These are phyloP conservation scores for Odontophorus gujanensis DNA, from an alignment of 2,113 vertebrate genomes.

Conservation along the genomic window DNA sequence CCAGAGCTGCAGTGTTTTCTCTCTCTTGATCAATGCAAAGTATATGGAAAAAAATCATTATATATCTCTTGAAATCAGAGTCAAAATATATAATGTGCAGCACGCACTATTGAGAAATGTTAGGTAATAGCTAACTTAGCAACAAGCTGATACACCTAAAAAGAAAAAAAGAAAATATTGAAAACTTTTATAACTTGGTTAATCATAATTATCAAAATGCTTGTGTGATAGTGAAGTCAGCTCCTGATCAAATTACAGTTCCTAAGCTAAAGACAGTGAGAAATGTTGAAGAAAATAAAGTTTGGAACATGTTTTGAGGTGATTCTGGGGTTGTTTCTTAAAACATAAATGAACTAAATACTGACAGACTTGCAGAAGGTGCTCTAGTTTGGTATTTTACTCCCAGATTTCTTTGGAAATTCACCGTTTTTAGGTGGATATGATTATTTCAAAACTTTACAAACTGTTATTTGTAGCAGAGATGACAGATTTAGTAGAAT, in stretches of 20 bases:
- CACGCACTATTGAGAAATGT: neutral
- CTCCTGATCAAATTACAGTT: neutral
- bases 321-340: neutral
- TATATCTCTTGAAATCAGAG: neutral
- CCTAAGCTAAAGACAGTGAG: neutral
- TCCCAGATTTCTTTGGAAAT: neutral
- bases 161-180: neutral
- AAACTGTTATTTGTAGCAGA: neutral
- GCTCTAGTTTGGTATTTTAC: neutral
- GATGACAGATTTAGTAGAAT: neutral
- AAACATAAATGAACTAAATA: neutral
- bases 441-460: neutral
- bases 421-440: accelerated
- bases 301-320: neutral
- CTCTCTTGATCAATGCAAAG: neutral
- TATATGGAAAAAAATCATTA: neutral
- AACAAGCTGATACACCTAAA: neutral
- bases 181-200: neutral
- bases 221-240: neutral
- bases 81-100: neutral
- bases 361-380: neutral
- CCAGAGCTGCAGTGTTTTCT: neutral
- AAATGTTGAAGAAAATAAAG: neutral
- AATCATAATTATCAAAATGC: neutral
- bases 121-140: neutral